Evolutionary conservation across 2,888 invertebrate genomes (phyloP), one percentile per base, ranked within the genome.

Genomic region (Brachylomia viminalis): DNA sequence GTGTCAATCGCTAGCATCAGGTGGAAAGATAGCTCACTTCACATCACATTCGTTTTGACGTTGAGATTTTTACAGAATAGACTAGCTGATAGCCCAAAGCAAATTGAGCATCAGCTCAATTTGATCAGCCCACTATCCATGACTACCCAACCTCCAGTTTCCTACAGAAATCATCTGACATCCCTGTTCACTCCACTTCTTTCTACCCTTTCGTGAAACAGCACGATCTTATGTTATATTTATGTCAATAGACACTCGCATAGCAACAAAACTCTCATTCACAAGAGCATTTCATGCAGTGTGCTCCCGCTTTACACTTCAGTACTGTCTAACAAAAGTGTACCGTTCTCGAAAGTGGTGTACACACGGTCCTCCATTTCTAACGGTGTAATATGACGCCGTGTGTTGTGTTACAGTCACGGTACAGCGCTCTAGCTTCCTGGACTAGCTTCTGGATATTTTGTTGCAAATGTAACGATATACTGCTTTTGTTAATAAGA

Each of bases 341-440:
- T 81, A 81, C 84, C 83, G 81, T 84, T 84, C 65, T 86, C 70
- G 74, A 80, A 81, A 86, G 83, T 66, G n/a, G 84, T 86, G 79
- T 75, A 77, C 86, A 87, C 77, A 86, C 79, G 83, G 80, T 77
- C 82, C 76, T 56, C 38, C 68, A 69, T 69, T 74, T 74, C 85
- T 84, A 73, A 83, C 83, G 86, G 86, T 86, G 83, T 85, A 79
- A 78, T 72, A 79, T 70, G 71, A 87, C 45, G 56, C 81, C 62
- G 75, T 84, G 82, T 75, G 85, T 84, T 75, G 71, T 75, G 73
- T 87, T 87, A 86, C 87, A 74, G 85, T 82, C 87, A 83, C 76
- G 87, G 76, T 85, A 83, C 66, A 67, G 69, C 65, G 76, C 68
- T 23, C 75, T 65, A 58, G 75, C 86, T 86, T 86, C 86, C 86